These are phyloP conservation scores for Botia kubotai DNA, from an alignment of 2,797 vertebrate species.

Conservation along the genomic window DNA sequence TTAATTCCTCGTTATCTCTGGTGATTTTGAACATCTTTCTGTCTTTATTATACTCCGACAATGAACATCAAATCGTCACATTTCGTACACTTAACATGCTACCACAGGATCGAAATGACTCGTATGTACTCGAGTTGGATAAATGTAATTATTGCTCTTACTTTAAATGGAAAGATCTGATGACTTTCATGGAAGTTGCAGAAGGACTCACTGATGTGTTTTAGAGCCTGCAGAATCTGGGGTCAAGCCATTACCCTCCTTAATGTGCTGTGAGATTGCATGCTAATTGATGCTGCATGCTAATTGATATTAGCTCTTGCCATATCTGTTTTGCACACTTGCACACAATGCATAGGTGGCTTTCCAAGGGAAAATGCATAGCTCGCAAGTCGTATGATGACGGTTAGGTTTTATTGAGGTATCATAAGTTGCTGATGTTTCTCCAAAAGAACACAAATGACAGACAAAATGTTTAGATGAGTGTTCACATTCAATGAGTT, in stretches of 20 bases:
- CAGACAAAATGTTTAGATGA: no score
- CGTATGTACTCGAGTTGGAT: neutral
- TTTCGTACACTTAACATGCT: neutral
- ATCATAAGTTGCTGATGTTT: neutral
- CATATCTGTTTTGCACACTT: slow-evolving; percentile 39
- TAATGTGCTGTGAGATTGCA: slow-evolving; percentile 83
- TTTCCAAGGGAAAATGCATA: slow-evolving; percentile 1
- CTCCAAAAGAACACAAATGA: no score
- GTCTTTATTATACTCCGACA: slow-evolving; percentile 23
- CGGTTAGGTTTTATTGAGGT: neutral
- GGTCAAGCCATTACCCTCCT: slow-evolving; percentile 77
- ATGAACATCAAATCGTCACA: slow-evolving; percentile 13
- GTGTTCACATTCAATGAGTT: no score
- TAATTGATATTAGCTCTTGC: slow-evolving; percentile 49
- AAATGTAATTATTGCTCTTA: slow-evolving; percentile 20
- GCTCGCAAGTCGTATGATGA: neutral
- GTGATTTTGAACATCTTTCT: slow-evolving; percentile 44
- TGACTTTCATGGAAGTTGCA: slow-evolving; percentile 58
- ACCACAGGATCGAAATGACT: neutral
- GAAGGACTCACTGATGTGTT: slow-evolving; percentile 65
- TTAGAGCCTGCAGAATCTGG: slow-evolving; percentile 62
- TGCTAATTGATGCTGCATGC: slow-evolving; percentile 75
- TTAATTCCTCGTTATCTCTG: slow-evolving; percentile 48
- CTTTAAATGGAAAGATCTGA: slow-evolving; percentile 14
- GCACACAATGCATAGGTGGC: slow-evolving; percentile 27